Percentiles rank a stretch among this genome's conserved stretches.
Evolutionary conservation across 92 coral and sea anemone genomes (phyloP).

Genomic region (Phenganax stokvisi): DNA sequence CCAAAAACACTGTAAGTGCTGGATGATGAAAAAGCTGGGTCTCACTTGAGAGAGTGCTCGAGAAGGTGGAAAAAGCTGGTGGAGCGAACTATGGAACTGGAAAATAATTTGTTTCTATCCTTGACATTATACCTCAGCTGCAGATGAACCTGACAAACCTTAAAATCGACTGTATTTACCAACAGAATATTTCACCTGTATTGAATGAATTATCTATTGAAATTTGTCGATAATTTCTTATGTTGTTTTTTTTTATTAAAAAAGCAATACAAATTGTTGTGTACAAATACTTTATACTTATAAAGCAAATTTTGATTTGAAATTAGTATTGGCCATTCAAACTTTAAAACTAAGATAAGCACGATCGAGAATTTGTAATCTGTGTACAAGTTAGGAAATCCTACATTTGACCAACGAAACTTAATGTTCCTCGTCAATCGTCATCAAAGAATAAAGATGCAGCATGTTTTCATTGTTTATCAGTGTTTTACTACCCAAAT

Average conservation of each 20-base stretch:
- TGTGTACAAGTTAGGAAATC: too few relatives aligned
- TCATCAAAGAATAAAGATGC: too few relatives aligned
- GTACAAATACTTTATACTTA: neutral
- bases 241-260: neutral
- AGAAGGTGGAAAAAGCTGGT: constrained; percentile 66
- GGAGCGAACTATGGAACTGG: constrained; percentile 97
- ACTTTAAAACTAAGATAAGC: too few relatives aligned
- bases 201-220: neutral
- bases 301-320: neutral
- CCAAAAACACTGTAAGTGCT: constrained; percentile 38
- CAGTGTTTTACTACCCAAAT: too few relatives aligned
- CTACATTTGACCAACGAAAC: too few relatives aligned
- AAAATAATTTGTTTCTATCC: neutral
- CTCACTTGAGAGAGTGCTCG: constrained; percentile 47
- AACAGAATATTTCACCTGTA: constrained; percentile 10
- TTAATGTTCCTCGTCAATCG: too few relatives aligned
- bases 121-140: neutral
- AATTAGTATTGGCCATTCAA: neutral
- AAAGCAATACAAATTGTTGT: neutral
- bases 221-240: neutral
- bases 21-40: constrained; percentile 59
- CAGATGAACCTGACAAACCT: neutral
- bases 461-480: too few relatives aligned
- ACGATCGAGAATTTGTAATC: too few relatives aligned
- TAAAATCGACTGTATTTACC: neutral